Conservation (phyloP, 2,797 vertebrate species). For the Oryzias sinensis region DNA sequence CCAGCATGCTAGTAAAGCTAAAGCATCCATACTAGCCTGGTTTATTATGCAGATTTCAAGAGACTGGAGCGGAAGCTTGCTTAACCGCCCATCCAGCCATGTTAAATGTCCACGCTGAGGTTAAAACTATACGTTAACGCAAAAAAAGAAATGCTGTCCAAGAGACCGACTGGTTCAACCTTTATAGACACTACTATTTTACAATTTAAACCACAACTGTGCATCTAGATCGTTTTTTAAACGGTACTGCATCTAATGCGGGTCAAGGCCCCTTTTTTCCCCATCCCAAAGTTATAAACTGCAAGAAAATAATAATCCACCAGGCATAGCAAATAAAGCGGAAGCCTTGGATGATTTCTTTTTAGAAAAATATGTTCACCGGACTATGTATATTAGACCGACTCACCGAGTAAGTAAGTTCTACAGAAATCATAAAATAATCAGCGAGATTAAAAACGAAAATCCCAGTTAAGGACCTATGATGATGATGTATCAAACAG, state of each 20-base stretch:
- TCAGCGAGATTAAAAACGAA: conserved; percentile 5
- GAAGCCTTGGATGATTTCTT: no score
- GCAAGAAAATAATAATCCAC: conserved; percentile 8
- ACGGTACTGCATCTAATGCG: conserved; percentile 21
- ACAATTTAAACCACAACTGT: neutral
- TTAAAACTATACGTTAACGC: neutral
- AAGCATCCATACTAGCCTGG: conserved; percentile 6
- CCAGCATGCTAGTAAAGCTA: conserved; percentile 49
- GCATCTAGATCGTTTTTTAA: conserved; percentile 12
- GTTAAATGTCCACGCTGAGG: conserved; percentile 17
- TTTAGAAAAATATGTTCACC: neutral
- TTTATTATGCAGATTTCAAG: conserved; percentile 18
- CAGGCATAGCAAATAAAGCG: no score
- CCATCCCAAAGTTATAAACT: conserved; percentile 52
- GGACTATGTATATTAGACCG: neutral
- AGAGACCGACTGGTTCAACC: neutral
- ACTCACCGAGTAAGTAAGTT: conserved; percentile 22
- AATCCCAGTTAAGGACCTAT: neutral
- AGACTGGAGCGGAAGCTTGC: conserved; percentile 47
- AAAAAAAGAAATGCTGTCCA: neutral
- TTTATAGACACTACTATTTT: neutral
- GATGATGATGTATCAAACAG: conserved; percentile 3
- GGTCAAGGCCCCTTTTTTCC: conserved; percentile 62
- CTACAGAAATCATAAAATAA: conserved; percentile 32
- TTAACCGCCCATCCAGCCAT: conserved; percentile 36